These are phyloP conservation scores for Pandemis corylana DNA, from an alignment of 2,888 invertebrate genomes.

Conservation along the genomic window DNA sequence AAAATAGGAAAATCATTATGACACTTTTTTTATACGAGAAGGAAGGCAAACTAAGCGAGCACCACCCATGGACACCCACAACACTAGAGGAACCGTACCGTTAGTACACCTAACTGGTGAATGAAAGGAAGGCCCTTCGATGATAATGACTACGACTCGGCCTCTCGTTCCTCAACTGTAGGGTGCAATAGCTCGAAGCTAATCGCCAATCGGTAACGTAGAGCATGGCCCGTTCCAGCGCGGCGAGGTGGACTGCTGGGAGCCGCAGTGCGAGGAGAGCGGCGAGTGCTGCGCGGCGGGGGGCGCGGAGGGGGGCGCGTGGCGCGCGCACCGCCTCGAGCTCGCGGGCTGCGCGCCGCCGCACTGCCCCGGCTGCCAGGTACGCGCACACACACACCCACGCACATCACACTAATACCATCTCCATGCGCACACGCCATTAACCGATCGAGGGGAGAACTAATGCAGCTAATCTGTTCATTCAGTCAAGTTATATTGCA, in stretches of 20 bases:
- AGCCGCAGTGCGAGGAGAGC: constrained; percentile 92
- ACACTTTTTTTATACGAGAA: too few species aligned
- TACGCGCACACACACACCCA: constrained; percentile 49
- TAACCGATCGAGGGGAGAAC: neutral
- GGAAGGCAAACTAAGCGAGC: too few species aligned
- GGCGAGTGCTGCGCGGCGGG: constrained; percentile 88
- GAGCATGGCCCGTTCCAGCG: constrained; percentile 76
- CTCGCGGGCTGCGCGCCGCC: constrained; percentile 88
- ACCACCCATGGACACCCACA: too few species aligned
- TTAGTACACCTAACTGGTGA: too few species aligned
- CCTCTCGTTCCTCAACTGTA: too few species aligned
- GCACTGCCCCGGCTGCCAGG: constrained; percentile 87
- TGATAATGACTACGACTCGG: too few species aligned
- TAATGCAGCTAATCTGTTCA: neutral
- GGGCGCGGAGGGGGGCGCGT: constrained; percentile 83
- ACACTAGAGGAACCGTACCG: too few species aligned
- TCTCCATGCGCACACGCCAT: neutral
- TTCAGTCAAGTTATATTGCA: too few species aligned
- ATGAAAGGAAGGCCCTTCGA: too few species aligned
- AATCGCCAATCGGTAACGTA: neutral
- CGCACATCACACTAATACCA: too few species aligned
- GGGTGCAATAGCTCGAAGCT: too few species aligned
- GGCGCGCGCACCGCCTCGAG: constrained; percentile 85
- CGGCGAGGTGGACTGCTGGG: constrained; percentile 96
- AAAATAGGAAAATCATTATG: too few species aligned